phyloP scores from a whole-genome alignment of 2,888 invertebrate species.

The Adineta ricciae region DNA sequence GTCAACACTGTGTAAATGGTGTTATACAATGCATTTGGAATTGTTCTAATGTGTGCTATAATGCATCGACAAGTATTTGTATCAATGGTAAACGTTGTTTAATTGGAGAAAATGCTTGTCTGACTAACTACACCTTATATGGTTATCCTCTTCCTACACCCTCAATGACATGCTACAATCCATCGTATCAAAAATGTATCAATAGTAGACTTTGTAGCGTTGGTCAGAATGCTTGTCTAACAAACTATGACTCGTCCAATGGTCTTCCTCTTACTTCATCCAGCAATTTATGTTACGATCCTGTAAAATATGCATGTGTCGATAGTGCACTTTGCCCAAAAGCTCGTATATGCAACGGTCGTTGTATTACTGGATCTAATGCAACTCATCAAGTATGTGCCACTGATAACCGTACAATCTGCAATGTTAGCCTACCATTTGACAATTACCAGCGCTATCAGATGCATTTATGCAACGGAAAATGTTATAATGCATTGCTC shows the following conservation, averaged over 20 bases:
- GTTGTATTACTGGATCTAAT: background rate
- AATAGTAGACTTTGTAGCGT: too few species aligned
- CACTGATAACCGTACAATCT: background rate
- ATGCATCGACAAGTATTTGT: background rate
- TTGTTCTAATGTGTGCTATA: background rate
- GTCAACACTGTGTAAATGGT: too few species aligned
- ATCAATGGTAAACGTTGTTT: background rate
- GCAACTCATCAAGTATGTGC: background rate
- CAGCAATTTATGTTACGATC: too few species aligned
- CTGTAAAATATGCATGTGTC: background rate
- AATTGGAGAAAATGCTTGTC: background rate
- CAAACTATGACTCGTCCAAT: too few species aligned
- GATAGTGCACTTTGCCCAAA: background rate
- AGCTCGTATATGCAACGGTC: background rate
- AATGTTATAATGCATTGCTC: background rate
- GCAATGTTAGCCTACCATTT: background rate
- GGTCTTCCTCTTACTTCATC: too few species aligned
- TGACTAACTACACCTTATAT: background rate
- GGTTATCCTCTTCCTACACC: background rate
- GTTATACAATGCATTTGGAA: background rate
- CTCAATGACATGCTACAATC: background rate
- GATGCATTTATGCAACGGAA: background rate
- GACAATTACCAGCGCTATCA: background rate
- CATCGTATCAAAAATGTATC: too few species aligned
- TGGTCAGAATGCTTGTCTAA: too few species aligned